These are phyloP conservation scores for Heliconius hortense DNA, from an alignment of 2,888 invertebrate species.

Conservation along the genomic window DNA sequence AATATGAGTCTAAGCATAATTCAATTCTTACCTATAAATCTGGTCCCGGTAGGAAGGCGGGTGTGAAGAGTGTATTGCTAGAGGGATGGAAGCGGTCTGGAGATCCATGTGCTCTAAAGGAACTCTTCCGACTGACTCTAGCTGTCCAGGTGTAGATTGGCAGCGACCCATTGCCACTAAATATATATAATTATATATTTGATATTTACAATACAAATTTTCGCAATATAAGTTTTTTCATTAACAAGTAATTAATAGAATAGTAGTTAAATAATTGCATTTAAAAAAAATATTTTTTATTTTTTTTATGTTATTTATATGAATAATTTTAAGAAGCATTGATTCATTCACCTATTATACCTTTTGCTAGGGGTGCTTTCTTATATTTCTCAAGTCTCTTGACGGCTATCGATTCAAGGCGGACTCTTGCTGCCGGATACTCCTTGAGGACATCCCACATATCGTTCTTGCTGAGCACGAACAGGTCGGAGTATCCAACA, in stretches of 20 bases:
- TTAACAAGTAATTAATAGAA: no score
- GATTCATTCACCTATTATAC: conserved; percentile 69
- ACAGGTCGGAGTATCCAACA: conserved; percentile 99
- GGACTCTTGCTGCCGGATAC: conserved; percentile 95
- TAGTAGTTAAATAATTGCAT: no score
- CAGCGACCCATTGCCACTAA: conserved; percentile 96
- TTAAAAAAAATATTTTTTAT: no score
- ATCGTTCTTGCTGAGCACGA: conserved; percentile 99
- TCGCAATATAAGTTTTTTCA: no score
- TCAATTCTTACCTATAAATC: conserved; percentile 70
- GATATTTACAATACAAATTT: no score
- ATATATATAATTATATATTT: conserved; percentile 10
- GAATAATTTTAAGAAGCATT: conserved; percentile 9
- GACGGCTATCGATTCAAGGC: conserved; percentile 98
- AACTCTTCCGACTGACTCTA: conserved; percentile 95
- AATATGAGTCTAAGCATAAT: conserved; percentile 19
- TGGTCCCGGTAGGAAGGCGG: conserved; percentile 81
- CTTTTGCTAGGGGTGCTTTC: conserved; percentile 95
- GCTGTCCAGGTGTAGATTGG: conserved; percentile 96
- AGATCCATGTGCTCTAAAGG: conserved; percentile 87
- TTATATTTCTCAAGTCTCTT: conserved; percentile 99
- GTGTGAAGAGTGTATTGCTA: conserved; percentile 68
- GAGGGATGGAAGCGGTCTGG: conserved; percentile 67
- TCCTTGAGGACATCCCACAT: conserved; percentile 99
- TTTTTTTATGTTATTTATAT: not conserved